These are phyloP conservation scores for Brachionus calyciflorus DNA, from an alignment of 1,140 invertebrate species.

Conservation along the genomic window DNA sequence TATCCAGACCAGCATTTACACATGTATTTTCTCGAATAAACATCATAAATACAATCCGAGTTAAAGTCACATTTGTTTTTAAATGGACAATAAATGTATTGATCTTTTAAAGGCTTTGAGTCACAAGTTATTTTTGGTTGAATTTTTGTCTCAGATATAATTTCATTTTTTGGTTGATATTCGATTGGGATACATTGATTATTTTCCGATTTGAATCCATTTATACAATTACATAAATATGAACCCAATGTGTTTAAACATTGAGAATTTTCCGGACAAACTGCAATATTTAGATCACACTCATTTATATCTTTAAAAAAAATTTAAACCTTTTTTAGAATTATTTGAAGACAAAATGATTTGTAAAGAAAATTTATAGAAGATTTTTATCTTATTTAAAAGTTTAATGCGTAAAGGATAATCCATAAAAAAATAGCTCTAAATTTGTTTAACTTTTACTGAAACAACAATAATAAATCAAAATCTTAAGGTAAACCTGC, in stretches of 20 bases:
- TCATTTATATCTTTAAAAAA: slow-evolving; percentile 28
- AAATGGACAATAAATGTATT: slow-evolving; percentile 28
- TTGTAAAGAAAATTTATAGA: no score
- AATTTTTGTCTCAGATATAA: neutral
- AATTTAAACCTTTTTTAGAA: neutral
- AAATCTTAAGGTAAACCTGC: no score
- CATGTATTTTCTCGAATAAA: neutral
- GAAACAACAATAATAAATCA: no score
- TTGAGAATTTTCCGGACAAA: neutral
- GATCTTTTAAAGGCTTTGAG: neutral
- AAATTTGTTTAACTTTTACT: no score
- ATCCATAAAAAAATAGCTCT: no score
- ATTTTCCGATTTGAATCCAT: neutral
- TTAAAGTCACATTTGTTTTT: slow-evolving; percentile 3
- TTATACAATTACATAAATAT: neutral
- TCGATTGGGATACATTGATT: no score
- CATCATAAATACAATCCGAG: slow-evolving; percentile 20
- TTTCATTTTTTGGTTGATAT: no score
- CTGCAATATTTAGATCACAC: neutral
- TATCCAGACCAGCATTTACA: slow-evolving; percentile 40
- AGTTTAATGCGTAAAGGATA: no score
- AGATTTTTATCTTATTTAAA: no score
- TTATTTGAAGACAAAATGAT: no score
- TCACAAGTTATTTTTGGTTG: neutral
- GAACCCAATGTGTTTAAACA: slow-evolving; percentile 22